phyloP scores from a whole-genome alignment of 2,113 vertebrate genomes.

The Rhadina sibilatrix region DNA sequence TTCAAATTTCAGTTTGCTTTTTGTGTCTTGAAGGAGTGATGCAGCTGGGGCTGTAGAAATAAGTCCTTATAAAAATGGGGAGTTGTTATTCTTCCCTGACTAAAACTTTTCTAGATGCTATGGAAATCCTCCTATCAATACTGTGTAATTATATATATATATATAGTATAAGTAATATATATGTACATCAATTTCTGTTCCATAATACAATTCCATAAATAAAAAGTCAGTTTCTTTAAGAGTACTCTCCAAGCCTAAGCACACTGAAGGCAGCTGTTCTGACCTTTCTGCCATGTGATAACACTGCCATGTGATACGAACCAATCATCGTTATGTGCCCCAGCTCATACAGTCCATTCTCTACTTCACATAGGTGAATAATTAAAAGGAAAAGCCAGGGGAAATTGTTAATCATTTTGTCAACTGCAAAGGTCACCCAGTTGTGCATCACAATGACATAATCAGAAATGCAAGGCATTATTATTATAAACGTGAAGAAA shows the following conservation, averaged over 20 bases:
- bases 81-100: neutral
- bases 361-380: neutral
- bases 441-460: neutral
- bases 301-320: neutral
- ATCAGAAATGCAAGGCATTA: neutral
- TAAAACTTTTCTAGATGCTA: neutral
- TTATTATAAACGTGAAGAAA: neutral
- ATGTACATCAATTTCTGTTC: neutral
- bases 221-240: neutral
- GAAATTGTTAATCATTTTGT: constrained; percentile 44
- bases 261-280: neutral
- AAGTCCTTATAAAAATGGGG: neutral
- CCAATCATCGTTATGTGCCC: neutral
- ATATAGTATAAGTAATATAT: neutral
- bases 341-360: neutral
- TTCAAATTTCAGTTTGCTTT: neutral
- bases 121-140: neutral
- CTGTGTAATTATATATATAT: neutral
- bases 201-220: neutral
- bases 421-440: constrained; percentile 38
- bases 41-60: neutral
- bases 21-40: neutral
- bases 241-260: neutral
- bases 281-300: neutral
- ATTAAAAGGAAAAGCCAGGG: constrained; percentile 49